Conservation (phyloP, 30 jellyfish, hydroid and myxozoan genomes). For the Sanderia malayensis region DNA sequence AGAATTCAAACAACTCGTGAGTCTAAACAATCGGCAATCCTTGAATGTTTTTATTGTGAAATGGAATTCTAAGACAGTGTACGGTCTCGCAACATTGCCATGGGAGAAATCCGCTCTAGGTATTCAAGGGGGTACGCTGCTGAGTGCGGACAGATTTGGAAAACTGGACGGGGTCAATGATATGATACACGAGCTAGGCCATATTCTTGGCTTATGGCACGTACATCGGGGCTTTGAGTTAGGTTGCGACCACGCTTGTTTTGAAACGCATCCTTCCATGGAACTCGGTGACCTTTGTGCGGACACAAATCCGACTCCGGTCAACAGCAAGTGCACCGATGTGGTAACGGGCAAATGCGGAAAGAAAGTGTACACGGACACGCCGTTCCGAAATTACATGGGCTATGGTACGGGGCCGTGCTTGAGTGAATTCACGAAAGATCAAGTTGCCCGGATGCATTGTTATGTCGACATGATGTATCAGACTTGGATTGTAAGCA, state of each 20-base stretch:
- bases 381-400: constrained; percentile 81
- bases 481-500: constrained; percentile 52
- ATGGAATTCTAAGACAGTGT: neutral
- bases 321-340: constrained; percentile 53
- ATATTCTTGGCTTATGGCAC: constrained; percentile 83
- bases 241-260: constrained; percentile 68
- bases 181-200: constrained; percentile 86
- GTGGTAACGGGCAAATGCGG: constrained; percentile 31
- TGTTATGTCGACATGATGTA: constrained; percentile 71
- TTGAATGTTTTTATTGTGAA: constrained; percentile 50
- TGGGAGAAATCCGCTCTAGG: constrained; percentile 66
- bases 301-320: constrained; percentile 87
- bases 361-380: constrained; percentile 26
- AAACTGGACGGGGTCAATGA: constrained; percentile 42
- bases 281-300: constrained; percentile 84
- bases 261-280: constrained; percentile 84
- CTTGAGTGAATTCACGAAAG: constrained; percentile 71
- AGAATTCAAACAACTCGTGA: constrained; percentile 42
- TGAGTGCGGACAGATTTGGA: constrained; percentile 57
- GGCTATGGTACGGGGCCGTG: constrained; percentile 71
- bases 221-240: constrained; percentile 65
- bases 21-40: constrained; percentile 34
- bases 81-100: constrained; percentile 79
- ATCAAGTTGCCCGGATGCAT: constrained; percentile 95
- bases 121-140: constrained; percentile 69